Conservation (phyloP, 2,888 invertebrate species). For the Zaprionus bogoriensis region DNA sequence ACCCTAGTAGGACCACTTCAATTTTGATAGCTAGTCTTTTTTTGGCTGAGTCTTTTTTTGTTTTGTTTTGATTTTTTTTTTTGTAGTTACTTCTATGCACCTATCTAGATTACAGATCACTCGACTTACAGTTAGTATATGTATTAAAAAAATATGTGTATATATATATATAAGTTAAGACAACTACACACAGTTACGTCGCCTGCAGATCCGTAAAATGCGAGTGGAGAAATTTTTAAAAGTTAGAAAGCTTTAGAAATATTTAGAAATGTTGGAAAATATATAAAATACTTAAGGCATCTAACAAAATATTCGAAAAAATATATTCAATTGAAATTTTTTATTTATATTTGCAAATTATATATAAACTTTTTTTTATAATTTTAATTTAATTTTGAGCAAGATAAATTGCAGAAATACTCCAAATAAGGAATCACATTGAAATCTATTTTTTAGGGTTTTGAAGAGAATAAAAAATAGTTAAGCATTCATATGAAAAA, state of each 20-base stretch:
- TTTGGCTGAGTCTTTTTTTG: conserved; percentile 48
- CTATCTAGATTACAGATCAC: conserved; percentile 47
- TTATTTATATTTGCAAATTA: too few relatives aligned
- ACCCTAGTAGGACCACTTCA: conserved; percentile 14
- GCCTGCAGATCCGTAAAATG: conserved; percentile 29
- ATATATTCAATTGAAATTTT: too few relatives aligned
- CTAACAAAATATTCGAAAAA: too few relatives aligned
- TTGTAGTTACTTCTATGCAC: not conserved
- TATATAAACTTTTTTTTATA: too few relatives aligned
- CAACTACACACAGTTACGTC: conserved; percentile 38
- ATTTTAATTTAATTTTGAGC: too few relatives aligned
- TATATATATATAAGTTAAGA: conserved; percentile 12
- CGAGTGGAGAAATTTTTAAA: not conserved
- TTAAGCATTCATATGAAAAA: too few relatives aligned
- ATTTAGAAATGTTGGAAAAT: not conserved
- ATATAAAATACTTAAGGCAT: not conserved
- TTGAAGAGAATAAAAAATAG: too few relatives aligned
- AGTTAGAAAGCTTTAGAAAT: not conserved
- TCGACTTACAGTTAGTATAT: conserved; percentile 35
- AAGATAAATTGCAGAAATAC: too few relatives aligned
- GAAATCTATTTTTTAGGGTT: too few relatives aligned
- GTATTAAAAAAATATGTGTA: conserved; percentile 6
- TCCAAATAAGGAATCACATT: too few relatives aligned
- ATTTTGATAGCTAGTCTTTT: conserved; percentile 35
- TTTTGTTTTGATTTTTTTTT: not conserved